Base-by-base conservation (phyloP, 2,797 vertebrate species). In the Alectoris magna region DNA sequence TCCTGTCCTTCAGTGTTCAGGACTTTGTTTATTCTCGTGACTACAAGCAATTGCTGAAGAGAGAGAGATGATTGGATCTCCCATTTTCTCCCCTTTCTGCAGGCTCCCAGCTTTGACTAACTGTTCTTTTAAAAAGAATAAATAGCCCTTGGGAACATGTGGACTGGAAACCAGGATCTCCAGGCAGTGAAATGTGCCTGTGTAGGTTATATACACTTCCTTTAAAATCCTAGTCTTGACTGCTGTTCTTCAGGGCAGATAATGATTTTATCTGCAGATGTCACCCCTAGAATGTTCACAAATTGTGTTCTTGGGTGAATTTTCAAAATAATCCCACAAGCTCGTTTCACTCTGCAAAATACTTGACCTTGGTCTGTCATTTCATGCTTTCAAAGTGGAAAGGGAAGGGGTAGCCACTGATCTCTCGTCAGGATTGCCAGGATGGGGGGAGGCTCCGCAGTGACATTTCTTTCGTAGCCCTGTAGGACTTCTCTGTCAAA, bases 71-170 rank as follows among this genome's bases (percentile, higher is more conserved):
- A 95, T 91, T 83, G 64, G 87, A 94, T 95, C 90, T 94, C 44
- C 59, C 84, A 79, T 93, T 93, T 92, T 88, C 73, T 49, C 92
- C 84, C 46, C 75, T 39, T 88, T 91, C 93, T 88, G 55, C 81
- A 88, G 53, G 81, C 86, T 93, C 49, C 72, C 38, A 43, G 78
- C 90, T 94, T 96, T 94, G 88, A 90, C 93, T 93, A 93, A 92
- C 71, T 75, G 74, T 92, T 93, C 77, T 90, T 95, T 91, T 91
- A 64, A 80, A 83, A 90, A 93, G 88, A 93, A 93, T 94, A 95
- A 94, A 96, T 94, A 93, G 94, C 94, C 94, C 53, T 94, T 92
- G 93, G 95, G 95, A 94, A 68, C 77, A 55, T 79, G 90, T 84
- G 91, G 90, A 91, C 87, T 91, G 91, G 85, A 95, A 93, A 91